These are phyloP conservation scores for Pseudolaguvia tuberculata DNA, from an alignment of 2,113 vertebrate species.

Conservation along the genomic window DNA sequence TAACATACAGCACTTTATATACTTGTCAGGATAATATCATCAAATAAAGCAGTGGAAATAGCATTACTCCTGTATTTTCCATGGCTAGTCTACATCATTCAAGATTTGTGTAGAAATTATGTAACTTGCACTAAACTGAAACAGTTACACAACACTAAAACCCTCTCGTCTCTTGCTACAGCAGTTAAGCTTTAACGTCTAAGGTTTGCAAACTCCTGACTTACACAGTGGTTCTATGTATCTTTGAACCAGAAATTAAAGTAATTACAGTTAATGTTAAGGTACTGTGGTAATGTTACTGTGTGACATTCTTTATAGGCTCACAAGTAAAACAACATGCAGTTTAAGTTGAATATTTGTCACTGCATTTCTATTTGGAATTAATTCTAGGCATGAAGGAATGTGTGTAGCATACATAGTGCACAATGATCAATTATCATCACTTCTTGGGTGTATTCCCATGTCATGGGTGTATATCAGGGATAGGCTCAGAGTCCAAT, in stretches of 20 bases:
- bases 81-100: not conserved
- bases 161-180: not conserved
- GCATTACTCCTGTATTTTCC: not conserved
- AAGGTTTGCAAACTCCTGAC: not conserved
- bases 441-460: not conserved
- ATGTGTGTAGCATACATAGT: no score
- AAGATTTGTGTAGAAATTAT: not conserved
- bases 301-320: no score
- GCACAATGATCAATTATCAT: not conserved
- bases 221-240: not conserved
- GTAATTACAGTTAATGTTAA: not conserved
- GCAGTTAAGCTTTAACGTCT: not conserved
- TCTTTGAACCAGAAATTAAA: not conserved
- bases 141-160: slow-evolving; percentile 1
- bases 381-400: not conserved
- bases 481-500: not conserved
- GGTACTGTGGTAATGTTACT: not conserved
- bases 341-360: not conserved
- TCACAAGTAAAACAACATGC: not conserved
- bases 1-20: not conserved
- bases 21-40: not conserved
- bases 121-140: not conserved
- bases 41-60: not conserved
- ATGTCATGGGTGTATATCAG: not conserved
- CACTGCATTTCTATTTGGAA: not conserved